Evolutionary conservation across 2,797 vertebrate species (phyloP).

Genomic region (Scolopax bukidnonensis): DNA sequence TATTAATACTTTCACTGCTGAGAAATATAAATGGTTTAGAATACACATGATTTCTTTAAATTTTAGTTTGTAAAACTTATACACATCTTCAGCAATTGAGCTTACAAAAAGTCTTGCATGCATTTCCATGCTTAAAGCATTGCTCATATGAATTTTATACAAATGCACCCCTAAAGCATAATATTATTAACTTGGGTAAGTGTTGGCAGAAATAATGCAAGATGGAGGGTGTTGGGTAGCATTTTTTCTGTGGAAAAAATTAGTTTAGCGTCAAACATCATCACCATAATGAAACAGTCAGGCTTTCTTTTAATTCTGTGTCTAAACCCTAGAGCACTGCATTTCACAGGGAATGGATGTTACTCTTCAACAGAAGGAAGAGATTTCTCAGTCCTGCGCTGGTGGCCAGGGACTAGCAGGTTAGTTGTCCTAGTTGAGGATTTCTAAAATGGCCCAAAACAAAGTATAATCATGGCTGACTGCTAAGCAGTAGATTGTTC

Average conservation of each 20-base stretch:
- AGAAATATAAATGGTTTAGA: neutral
- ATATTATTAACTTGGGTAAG: neutral
- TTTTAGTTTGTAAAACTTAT: neutral
- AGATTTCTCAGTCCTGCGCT: neutral
- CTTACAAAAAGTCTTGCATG: neutral
- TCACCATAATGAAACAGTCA: neutral
- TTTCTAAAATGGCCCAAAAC: neutral
- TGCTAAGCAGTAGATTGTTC: neutral
- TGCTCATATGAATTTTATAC: neutral
- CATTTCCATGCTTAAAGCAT: neutral
- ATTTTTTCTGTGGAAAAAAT: neutral
- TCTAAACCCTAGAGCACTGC: neutral
- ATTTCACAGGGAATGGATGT: neutral
- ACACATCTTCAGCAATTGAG: neutral
- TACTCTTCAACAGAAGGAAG: neutral
- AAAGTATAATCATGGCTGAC: neutral
- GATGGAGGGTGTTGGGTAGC: neutral
- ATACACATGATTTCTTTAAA: neutral
- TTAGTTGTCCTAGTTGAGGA: neutral
- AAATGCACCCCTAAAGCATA: neutral
- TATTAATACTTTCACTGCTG: neutral
- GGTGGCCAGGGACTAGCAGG: neutral
- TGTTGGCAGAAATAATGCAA: neutral
- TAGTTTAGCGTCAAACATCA: neutral
- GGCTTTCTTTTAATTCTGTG: neutral